Base-by-base conservation (phyloP, 2,113 vertebrate species). In the Dipodomys ordii region DNA sequence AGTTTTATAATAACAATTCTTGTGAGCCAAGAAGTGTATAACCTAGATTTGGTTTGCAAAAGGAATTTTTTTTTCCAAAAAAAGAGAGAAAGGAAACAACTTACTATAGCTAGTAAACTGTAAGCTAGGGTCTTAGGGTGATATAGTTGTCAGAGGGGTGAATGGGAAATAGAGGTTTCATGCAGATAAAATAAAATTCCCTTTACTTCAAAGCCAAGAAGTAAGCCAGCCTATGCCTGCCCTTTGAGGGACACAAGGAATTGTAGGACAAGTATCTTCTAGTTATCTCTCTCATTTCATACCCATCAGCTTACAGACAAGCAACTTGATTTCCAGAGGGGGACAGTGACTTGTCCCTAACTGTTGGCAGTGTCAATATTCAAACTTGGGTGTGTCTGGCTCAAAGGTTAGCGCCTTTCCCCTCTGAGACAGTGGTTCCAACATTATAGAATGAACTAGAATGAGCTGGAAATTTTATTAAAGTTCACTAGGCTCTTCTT, bases 231-330 rank as follows among this genome's bases (percentile, higher is more conserved):
- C 18, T 64, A 57, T 57, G 53, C 53, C 67, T 35, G 27, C 13
- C 27, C 23, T 6, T 0, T 22, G 16, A 16, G 15, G 1, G 7
- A 7, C 2, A 60, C 23, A 86, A 87, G 15, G 32, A 85, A 46
- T 6, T 19, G 0, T 3, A 60, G 27, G 67, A 20, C n/a, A 60
- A 27, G 22, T 1, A 7, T 18, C 71, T 85, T 28, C 44, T 0
- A 77, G 80, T 39, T 2, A 3, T 9, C 25, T 32, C 5, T 9
- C 25, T 39, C 39, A 39, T 39, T 39, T 39, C 35, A 39, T 39
- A 39, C 39, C 39, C 39, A 39, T 62, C 3, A 3, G 27, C 9
- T 60, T 25, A 27, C 0, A 91, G 35, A 60, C 7, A 10, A 60
- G 25, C 44, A 71, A 84, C 30, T 25, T 57, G 18, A 10, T 32